Conservation (phyloP, 1,140 invertebrate species). For the Heliconius melpomene region DNA sequence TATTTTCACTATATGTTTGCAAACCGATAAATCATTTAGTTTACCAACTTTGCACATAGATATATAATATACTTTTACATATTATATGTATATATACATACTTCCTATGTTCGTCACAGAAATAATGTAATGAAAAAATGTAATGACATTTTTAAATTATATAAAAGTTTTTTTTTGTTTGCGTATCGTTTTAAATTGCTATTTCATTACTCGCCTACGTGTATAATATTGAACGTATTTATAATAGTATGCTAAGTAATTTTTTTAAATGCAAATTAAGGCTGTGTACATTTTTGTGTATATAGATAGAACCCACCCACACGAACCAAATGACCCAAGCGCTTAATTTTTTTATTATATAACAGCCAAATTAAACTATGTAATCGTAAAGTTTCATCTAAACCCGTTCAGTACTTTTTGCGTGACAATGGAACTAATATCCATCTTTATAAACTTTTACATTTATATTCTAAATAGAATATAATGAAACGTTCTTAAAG, state of each 20-base stretch:
- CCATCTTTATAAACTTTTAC: too few relatives aligned
- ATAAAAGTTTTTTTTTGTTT: not conserved
- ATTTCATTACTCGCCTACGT: not conserved
- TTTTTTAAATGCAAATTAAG: not conserved
- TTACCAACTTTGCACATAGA: too few relatives aligned
- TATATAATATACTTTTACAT: not conserved
- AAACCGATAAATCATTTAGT: too few relatives aligned
- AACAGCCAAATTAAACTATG: too few relatives aligned
- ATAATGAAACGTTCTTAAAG: too few relatives aligned
- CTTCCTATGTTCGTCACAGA: not conserved
- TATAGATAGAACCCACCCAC: not conserved
- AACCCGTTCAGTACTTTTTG: too few relatives aligned
- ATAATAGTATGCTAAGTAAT: not conserved
- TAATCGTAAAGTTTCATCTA: too few relatives aligned
- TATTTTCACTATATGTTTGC: too few relatives aligned
- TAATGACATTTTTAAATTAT: not conserved
- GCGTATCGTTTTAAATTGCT: not conserved
- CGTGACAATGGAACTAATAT: too few relatives aligned
- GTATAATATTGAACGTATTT: not conserved
- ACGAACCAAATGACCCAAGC: too few relatives aligned
- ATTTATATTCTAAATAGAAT: too few relatives aligned
- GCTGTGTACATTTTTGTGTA: not conserved
- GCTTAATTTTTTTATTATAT: too few relatives aligned
- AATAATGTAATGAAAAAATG: not conserved
- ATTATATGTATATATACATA: not conserved